Evolutionary conservation across 2,888 invertebrate genomes (phyloP), one percentile per base, ranked within the genome.

Genomic region (Chironomus tentans): DNA sequence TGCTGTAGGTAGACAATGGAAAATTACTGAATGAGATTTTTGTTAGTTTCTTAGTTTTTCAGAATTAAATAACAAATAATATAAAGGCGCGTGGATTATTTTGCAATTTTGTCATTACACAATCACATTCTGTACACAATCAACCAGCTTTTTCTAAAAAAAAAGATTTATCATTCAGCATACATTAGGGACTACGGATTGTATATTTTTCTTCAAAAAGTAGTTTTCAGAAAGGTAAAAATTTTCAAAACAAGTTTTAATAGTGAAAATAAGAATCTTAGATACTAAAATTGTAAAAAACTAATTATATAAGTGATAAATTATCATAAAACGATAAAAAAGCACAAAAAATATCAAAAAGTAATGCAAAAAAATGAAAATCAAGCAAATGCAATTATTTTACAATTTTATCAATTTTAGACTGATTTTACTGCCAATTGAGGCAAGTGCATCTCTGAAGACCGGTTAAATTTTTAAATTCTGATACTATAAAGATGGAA

Each of bases 361-460:
- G 56, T 56, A 56, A 56, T 56, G 56, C 56, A 10, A 15, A 56
- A 56, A 56, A 15, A 56, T 56, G 56, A 56, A 56, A 56, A 56
- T 2, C 18, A 56, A 15, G 18, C 56, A 56, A 56, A 18, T 18
- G 56, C 3, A 56, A 56, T 18, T 56, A 56, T 56, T 56, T 56
- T 56, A 56, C 56, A 56, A 56, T 56, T 15, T 56, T 56, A 7
- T 70, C n/a, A 70, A 13, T 69, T 69, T 47, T 65, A 65, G 65
- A 65, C 65, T 65, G 65, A 65, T 21, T 65, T 12, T 65, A 65
- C 12, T 65, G 65, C 18, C 18, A 22, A 47, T 28, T 24, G 46
- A 56, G 50, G 13, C 70, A n/a, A 70, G 70, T 70, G 70, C 56
- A 15, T 70, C 56, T 18, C 56, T 56, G 56, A 56, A 56, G 56